A percentile compares a stretch with the other conserved stretches of the same genome.
Evolutionary conservation across 1,140 invertebrate species (phyloP).

Genomic region (Ylistrum balloti): DNA sequence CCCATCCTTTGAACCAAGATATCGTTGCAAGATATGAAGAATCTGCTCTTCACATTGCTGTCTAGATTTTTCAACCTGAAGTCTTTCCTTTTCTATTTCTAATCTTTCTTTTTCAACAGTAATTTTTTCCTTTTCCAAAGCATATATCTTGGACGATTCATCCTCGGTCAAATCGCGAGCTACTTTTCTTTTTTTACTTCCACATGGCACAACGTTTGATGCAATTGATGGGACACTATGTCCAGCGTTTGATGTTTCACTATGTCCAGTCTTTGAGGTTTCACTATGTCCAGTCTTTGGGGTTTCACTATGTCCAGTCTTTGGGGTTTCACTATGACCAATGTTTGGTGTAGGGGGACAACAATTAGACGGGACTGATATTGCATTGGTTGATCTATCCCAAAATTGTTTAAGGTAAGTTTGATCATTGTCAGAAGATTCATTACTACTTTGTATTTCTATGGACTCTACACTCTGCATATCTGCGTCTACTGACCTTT

Average conservation of each 20-base stretch:
- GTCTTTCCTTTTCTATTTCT: background rate
- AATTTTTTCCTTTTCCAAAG: background rate
- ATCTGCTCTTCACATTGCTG: background rate
- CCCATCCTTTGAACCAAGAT: background rate
- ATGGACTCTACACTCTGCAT: too few relatives aligned
- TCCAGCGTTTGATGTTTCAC: too few relatives aligned
- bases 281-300: too few relatives aligned
- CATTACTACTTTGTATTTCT: too few relatives aligned
- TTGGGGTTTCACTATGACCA: too few relatives aligned
- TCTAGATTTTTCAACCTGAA: too few relatives aligned
- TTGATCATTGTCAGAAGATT: too few relatives aligned
- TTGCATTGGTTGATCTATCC: too few relatives aligned
- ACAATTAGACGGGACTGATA: background rate
- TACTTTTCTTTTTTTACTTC: background rate
- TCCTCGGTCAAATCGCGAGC: background rate
- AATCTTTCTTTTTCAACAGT: background rate
- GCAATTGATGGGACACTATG: background rate
- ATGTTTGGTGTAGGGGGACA: background rate
- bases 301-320: too few relatives aligned
- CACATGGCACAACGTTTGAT: background rate
- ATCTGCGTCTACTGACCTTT: too few relatives aligned
- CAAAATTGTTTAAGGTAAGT: too few relatives aligned
- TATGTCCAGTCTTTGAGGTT: too few relatives aligned
- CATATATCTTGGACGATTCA: background rate
- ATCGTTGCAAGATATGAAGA: background rate